Base-by-base conservation (phyloP, 1,140 invertebrate species). In the Camponotus pennsylvanicus region DNA sequence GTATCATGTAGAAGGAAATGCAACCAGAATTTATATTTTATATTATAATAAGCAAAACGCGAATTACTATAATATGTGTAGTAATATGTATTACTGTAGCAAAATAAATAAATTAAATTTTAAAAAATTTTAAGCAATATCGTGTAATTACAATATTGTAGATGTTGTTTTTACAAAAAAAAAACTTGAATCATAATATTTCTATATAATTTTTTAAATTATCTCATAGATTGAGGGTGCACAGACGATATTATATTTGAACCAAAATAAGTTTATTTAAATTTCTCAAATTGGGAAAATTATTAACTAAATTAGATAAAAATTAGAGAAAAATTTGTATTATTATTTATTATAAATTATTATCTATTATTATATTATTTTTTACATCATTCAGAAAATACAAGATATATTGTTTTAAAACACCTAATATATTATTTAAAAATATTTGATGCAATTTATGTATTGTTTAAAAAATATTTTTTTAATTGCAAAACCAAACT, bases 1-100 rank as follows among this genome's bases (percentile, higher is more conserved):
- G n/a, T 32, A 55, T 27, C 27, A 27, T 2, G n/a, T 42, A 27
- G 42, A 70, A 42, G 11, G 37, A 13, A 45, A 45, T 45, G 18
- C 21, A 82, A 42, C 3, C 18, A 18, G 6, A 79, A 8, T 70
- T 71, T 61, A 7, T 13, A 57, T 70, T 69, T 80, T 18, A n/a
- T 37, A 34, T 40, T 6, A 55, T 78, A 78, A 82, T 42, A 11
- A 70, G 9, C 15, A 40, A 57, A 82, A 70, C 34, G 27, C 6
- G 21, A 42, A 7, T 49, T 1, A 27, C 27, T 40, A 40, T 40
- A 40, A 40, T 13, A 15, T 49, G 1, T 45, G 11, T 45, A 40
- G 6, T 4, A 40, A 40, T 45, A 45, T 49, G 18, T 49, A 18
- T 40, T 11, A 18, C 1, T 21, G 18, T 27, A 27, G 15, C 13